Base-by-base conservation (phyloP, 2,888 invertebrate species). In the Hermaeophaga mercurialis region DNA sequence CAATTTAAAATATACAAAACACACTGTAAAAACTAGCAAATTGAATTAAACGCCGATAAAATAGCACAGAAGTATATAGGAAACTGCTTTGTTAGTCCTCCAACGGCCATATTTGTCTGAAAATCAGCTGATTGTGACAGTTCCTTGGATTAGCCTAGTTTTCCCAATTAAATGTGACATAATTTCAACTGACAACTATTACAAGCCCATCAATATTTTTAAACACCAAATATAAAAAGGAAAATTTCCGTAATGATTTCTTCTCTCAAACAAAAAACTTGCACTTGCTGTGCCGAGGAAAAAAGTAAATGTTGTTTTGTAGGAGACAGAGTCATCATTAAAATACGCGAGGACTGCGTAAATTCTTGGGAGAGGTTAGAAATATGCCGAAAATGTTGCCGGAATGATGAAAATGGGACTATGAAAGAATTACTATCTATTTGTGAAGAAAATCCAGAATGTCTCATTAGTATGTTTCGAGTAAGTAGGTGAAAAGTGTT, bases 371-470 rank as follows among this genome's bases (percentile, higher is more conserved):
- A 28, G 9, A n/a, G 14, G 14, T 33, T 33, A 12, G 14, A 12
- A 33, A 45, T 34, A n/a, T 34, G 34, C 22, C 11, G 12, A 18
- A 8, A 34, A 14, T 43, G 43, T 31, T 39, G 41, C 31, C 47
- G 18, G 18, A 28, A 53, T 3, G 33, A 8, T 3, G 31, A 19
- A 19, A 38, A 26, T 22, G 43, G 43, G 15, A 43, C 33, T 6
- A 24, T 52, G 17, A 22, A 15, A 8, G 41, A 52, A 22, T 33
- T 52, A 8, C n/a, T 52, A 3, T 33, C 11, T 15, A 5, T 41
- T 9, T 52, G 50, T 12, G 18, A 52, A 9, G 41, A 43, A n/a
- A 31, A 52, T 22, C 50, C 50, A 11, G 50, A 52, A n/a, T 33
- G 14, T 17, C 28, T 52, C 9, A 52, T 52, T 3, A 34, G 22